Base-by-base conservation (phyloP, 35 echinoderm and acorn worm species). In the Stichopus chloronotus region DNA sequence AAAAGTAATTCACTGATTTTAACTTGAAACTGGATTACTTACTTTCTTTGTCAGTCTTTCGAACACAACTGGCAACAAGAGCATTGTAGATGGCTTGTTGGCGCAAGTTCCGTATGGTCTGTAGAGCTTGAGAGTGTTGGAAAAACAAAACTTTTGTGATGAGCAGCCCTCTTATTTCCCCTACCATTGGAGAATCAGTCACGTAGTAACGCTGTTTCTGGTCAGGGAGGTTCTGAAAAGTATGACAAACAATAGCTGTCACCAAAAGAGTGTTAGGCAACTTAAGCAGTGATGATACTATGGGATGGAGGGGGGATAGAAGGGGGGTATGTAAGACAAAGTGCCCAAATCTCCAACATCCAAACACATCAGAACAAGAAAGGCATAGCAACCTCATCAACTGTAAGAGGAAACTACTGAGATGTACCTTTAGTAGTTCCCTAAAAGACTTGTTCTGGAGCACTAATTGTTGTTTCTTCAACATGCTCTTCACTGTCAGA, bases 31-130 rank as follows among this genome's bases (percentile, higher is more conserved):
- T n/a, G 12, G 19, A 6, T 74, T 14, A 16, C 69, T 19, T 74
- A 25, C 72, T 54, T 79, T 91, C 72, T 55, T 79, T 5, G n/a
- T 21, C 82, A 13, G 59, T 43, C 25, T 91, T 76, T 43, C 95
- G 55, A 43, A 99, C 95, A 94, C 97, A 99, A 88, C 97, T 99
- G 4, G 97, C 93, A 43, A 99, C 93, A 68, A 99, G 95, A 25
- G 97, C 78, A 63, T 99, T 99, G 92, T 99, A 99, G 25, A 85
- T 94, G 56, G 95, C 95, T 90, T 99, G 97, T 80, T 99, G 95
- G 78, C 97, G 78, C 53, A 99, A 63, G 55, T 78, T 77, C 53
- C 56, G 57, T 9, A 99, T 57, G 25, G 96, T 95, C 56, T 96
- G 88, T 20, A 95, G 81, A 55, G 94, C 95, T 10, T 93, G 83